Evolutionary conservation across 2,888 invertebrate species (phyloP).

Genomic region (Drosophila lutescens): DNA sequence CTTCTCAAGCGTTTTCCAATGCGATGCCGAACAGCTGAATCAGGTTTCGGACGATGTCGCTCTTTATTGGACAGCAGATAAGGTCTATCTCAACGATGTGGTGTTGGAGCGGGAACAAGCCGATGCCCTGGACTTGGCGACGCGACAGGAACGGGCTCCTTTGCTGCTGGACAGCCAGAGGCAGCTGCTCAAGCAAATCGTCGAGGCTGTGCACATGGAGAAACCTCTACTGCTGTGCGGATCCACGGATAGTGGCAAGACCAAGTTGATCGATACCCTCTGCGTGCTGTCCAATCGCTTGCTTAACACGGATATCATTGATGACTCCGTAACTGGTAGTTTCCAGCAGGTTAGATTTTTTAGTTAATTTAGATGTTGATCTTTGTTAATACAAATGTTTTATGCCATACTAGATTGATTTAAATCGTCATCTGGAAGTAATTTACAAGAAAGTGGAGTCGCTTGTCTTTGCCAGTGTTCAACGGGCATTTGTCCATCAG

Average conservation of each 20-base stretch:
- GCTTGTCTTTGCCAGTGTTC: slow-evolving; percentile 68
- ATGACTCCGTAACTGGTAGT: slow-evolving; percentile 89
- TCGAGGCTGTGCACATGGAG: slow-evolving; percentile 94
- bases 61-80: slow-evolving; percentile 86
- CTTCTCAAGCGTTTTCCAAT: slow-evolving; percentile 85
- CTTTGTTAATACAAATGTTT: too few species aligned
- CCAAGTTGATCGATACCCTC: slow-evolving; percentile 82
- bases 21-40: slow-evolving; percentile 80
- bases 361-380: not conserved
- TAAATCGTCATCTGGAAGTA: slow-evolving; percentile 88
- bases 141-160: slow-evolving; percentile 83
- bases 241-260: slow-evolving; percentile 83
- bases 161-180: slow-evolving; percentile 87
- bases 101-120: slow-evolving; percentile 84
- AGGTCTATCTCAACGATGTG: slow-evolving; percentile 89
- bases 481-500: slow-evolving; percentile 57
- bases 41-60: slow-evolving; percentile 85
- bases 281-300: slow-evolving; percentile 82
- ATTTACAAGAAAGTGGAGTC: slow-evolving; percentile 84
- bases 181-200: slow-evolving; percentile 90
- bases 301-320: slow-evolving; percentile 83
- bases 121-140: slow-evolving; percentile 65
- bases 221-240: slow-evolving; percentile 92
- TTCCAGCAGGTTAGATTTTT: slow-evolving; percentile 93
- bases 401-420: slow-evolving; percentile 77